Evolutionary conservation across 2,797 vertebrate genomes (phyloP).

Genomic region (Ataeniobius toweri): DNA sequence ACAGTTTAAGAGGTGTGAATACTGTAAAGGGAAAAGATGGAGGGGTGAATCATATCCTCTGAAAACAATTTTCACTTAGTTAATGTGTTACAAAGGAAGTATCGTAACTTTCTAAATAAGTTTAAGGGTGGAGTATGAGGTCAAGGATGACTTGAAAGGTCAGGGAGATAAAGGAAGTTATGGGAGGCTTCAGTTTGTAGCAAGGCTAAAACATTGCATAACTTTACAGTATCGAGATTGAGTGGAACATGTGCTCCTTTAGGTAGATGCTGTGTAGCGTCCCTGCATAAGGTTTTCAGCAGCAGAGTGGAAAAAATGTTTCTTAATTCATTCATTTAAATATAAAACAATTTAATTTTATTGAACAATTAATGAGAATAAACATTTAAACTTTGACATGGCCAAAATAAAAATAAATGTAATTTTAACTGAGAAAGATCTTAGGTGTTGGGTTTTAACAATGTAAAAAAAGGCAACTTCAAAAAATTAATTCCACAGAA

Average conservation of each 20-base stretch:
- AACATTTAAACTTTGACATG: background rate
- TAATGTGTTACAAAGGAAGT: constrained; percentile 45
- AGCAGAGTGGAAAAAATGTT: background rate
- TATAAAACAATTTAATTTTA: background rate
- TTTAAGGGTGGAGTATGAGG: constrained; percentile 13
- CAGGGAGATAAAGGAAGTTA: constrained; percentile 37
- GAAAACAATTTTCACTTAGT: constrained; percentile 20
- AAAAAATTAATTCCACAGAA: background rate
- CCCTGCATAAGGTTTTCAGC: background rate
- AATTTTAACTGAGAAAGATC: background rate
- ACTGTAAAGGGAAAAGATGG: constrained; percentile 4
- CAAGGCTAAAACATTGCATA: constrained; percentile 13
- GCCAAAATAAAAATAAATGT: background rate
- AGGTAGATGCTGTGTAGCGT: background rate
- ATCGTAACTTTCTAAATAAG: constrained; percentile 29
- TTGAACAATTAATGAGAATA: background rate
- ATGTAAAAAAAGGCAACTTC: background rate
- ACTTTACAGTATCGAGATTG: constrained; percentile 8
- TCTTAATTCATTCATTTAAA: background rate
- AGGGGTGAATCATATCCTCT: constrained; percentile 8
- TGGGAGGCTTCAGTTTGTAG: constrained; percentile 22
- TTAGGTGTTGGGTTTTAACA: background rate
- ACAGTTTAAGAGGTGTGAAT: background rate
- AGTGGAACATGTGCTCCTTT: background rate
- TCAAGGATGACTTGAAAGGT: constrained; percentile 22